These are phyloP conservation scores for Ennomos fuscantarius DNA, from an alignment of 2,888 invertebrate genomes.

Conservation along the genomic window DNA sequence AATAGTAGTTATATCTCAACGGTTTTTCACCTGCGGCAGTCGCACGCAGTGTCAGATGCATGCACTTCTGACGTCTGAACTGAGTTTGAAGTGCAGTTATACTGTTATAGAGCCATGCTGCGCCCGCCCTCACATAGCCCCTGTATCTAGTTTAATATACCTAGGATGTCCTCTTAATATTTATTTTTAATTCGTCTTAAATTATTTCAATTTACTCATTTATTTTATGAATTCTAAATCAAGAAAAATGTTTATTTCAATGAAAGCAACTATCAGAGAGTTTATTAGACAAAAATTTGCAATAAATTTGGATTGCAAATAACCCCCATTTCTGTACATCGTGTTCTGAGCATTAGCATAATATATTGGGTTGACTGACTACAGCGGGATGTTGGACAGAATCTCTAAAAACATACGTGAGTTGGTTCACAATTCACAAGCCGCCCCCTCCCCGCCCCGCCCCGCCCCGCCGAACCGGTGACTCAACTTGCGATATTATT, in stretches of 20 bases:
- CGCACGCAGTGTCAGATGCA: too few relatives aligned
- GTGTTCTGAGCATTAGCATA: conserved; percentile 6
- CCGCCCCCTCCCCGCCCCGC: too few relatives aligned
- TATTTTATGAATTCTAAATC: conserved; percentile 3
- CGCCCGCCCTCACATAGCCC: too few relatives aligned
- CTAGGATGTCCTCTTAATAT: too few relatives aligned
- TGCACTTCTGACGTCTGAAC: too few relatives aligned
- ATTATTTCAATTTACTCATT: neutral
- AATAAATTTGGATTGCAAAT: conserved; percentile 6
- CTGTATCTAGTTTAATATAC: too few relatives aligned
- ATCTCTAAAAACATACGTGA: conserved; percentile 30
- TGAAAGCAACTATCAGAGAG: neutral
- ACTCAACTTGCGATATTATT: conserved; percentile 14
- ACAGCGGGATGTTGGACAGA: conserved; percentile 9
- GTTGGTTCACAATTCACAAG: conserved; percentile 8
- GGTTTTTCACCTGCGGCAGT: too few relatives aligned
- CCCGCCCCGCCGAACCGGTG: neutral
- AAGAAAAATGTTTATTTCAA: neutral
- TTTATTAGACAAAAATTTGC: neutral
- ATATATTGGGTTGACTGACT: conserved; percentile 8
- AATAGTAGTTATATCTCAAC: too few relatives aligned
- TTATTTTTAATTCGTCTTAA: too few relatives aligned
- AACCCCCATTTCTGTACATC: conserved; percentile 1
- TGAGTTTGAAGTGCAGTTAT: too few relatives aligned
- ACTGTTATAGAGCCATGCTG: too few relatives aligned